phyloP scores from a whole-genome alignment of 2,888 invertebrate genomes.

The Danaus chrysippus region DNA sequence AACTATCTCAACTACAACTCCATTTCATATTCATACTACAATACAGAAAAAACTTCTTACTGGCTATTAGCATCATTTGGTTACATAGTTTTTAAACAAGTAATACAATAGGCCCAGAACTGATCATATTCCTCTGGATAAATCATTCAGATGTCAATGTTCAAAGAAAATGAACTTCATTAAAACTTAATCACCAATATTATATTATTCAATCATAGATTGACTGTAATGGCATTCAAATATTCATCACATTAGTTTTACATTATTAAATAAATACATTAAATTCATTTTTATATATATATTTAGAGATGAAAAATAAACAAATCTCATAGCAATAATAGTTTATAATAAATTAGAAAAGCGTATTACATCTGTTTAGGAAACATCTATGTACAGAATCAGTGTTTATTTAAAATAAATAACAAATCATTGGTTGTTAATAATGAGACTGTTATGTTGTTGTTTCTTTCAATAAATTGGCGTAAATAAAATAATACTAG shows the following conservation, averaged over 20 bases:
- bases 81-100: slow-evolving; percentile 69
- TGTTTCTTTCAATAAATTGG: slow-evolving; percentile 45
- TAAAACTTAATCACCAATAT: background rate
- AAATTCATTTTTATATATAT: slow-evolving; percentile 39
- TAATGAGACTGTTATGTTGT: background rate
- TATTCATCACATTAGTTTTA: slow-evolving; percentile 64
- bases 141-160: too few species aligned
- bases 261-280: slow-evolving; percentile 43
- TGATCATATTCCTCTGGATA: background rate
- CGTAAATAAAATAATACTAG: slow-evolving; percentile 45
- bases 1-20: slow-evolving; percentile 66
- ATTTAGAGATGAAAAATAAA: slow-evolving; percentile 4
- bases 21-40: slow-evolving; percentile 46
- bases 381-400: slow-evolving; percentile 1
- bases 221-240: slow-evolving; percentile 75
- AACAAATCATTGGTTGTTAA: background rate
- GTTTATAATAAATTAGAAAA: slow-evolving; percentile 5
- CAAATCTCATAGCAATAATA: background rate
- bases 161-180: background rate
- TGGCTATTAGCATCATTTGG: slow-evolving; percentile 74
- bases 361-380: background rate
- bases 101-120: slow-evolving; percentile 50
- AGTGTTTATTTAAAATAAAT: background rate
- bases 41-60: slow-evolving; percentile 70
- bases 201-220: slow-evolving; percentile 6